phyloP scores from a whole-genome alignment of 2,113 vertebrate species.

The Sebastes fasciatus region DNA sequence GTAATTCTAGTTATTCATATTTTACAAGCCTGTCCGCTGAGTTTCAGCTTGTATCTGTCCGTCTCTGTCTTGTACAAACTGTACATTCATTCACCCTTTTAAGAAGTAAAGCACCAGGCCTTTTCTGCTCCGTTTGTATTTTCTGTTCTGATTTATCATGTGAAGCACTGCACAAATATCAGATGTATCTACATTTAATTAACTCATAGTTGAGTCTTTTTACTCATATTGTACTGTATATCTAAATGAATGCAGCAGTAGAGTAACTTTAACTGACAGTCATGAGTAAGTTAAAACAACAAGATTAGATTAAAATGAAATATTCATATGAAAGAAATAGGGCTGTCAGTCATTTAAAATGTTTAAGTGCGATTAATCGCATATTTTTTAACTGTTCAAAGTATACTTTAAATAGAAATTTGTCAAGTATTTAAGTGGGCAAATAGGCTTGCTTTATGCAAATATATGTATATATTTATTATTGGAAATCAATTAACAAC shows the following conservation, averaged over 20 bases:
- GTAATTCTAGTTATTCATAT: not conserved
- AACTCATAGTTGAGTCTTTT: not conserved
- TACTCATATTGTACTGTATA: not conserved
- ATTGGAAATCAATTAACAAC: too few relatives aligned
- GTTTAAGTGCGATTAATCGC: too few relatives aligned
- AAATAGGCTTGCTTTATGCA: too few relatives aligned
- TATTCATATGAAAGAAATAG: too few relatives aligned
- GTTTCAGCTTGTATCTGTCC: not conserved
- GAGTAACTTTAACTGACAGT: not conserved
- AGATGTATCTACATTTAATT: not conserved
- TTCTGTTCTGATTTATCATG: not conserved
- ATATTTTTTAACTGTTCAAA: too few relatives aligned
- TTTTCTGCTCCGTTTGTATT: not conserved
- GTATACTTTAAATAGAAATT: too few relatives aligned
- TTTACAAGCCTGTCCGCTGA: not conserved
- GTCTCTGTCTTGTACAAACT: not conserved
- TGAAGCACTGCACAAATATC: not conserved
- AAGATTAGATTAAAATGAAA: not conserved
- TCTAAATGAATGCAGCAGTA: not conserved
- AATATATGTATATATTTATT: too few relatives aligned
- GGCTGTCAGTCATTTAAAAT: too few relatives aligned
- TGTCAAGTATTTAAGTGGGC: too few relatives aligned
- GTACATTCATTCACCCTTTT: not conserved
- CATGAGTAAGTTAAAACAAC: not conserved
- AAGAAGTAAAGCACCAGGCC: not conserved